A percentile compares a stretch with the other conserved stretches of the same genome.
These are phyloP conservation scores for Epizoanthus ramosus DNA, from an alignment of 92 coral and sea anemone species.

Conservation along the genomic window DNA sequence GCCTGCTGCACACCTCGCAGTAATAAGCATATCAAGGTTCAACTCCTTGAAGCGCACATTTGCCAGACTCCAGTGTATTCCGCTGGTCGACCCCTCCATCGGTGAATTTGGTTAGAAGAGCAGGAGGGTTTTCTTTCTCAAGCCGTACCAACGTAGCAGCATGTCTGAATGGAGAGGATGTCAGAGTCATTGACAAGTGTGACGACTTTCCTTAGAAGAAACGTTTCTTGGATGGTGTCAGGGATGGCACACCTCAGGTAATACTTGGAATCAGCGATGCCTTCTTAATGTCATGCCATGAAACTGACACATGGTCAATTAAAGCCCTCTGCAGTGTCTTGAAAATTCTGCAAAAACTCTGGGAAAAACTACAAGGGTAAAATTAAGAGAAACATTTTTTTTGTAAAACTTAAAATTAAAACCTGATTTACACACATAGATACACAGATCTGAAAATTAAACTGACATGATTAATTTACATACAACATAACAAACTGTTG, in stretches of 20 bases:
- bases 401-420: too few relatives aligned
- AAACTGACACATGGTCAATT: too few relatives aligned
- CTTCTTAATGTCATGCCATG: conserved; percentile 58
- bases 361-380: too few relatives aligned
- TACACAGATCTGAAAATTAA: too few relatives aligned
- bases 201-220: conserved; percentile 50
- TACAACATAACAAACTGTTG: too few relatives aligned
- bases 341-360: too few relatives aligned
- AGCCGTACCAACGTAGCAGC: conserved; percentile 50
- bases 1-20: conserved; percentile 51
- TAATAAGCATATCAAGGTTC: conserved; percentile 49
- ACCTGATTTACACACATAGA: too few relatives aligned
- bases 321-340: too few relatives aligned
- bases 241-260: conserved; percentile 46
- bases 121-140: conserved; percentile 37
- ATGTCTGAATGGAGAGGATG: conserved; percentile 49
- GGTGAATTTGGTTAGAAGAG: conserved; percentile 49
- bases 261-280: conserved; percentile 52
- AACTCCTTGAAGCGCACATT: conserved; percentile 45
- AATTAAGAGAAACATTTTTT: too few relatives aligned
- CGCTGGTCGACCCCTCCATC: conserved; percentile 57
- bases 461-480: too few relatives aligned
- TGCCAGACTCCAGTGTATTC: conserved; percentile 46
- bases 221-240: conserved; percentile 42
- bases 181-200: conserved; percentile 56